Conservation (phyloP, 2,888 invertebrate species). For the Leucoma salicis region DNA sequence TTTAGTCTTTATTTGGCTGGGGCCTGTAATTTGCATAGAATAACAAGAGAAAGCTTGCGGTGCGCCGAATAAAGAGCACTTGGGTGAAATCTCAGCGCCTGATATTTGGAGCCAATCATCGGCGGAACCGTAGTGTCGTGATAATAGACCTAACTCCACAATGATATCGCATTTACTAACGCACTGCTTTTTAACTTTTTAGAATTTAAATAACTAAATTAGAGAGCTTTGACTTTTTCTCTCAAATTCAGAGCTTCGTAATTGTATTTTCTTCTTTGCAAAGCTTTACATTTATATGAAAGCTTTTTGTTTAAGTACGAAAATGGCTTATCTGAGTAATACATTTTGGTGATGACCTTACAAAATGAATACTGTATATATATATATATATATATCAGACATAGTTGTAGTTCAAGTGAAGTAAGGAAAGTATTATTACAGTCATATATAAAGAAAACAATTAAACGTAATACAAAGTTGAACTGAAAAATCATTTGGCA, state of each 20-base stretch:
- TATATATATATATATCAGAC: background rate
- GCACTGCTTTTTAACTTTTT: slow-evolving; percentile 32
- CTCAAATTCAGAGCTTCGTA: slow-evolving; percentile 11
- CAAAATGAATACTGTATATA: background rate
- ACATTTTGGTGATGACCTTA: background rate
- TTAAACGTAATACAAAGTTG: slow-evolving; percentile 9
- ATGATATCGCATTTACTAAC: slow-evolving; percentile 31
- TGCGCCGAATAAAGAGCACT: slow-evolving; percentile 53
- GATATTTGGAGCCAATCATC: slow-evolving; percentile 58
- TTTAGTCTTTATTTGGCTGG: slow-evolving; percentile 65
- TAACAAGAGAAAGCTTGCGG: slow-evolving; percentile 69
- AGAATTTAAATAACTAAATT: slow-evolving; percentile 35
- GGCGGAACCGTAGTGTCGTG: slow-evolving; percentile 34
- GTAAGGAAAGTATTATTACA: background rate
- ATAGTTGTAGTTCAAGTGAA: background rate
- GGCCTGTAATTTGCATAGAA: slow-evolving; percentile 76
- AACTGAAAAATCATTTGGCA: slow-evolving; percentile 21
- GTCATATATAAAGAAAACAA: slow-evolving; percentile 7
- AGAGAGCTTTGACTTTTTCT: slow-evolving; percentile 22
- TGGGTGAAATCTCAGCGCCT: slow-evolving; percentile 44
- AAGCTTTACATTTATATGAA: slow-evolving; percentile 16
- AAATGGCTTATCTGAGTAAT: slow-evolving; percentile 5
- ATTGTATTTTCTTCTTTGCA: slow-evolving; percentile 12
- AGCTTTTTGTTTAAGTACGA: slow-evolving; percentile 8
- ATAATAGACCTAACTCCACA: slow-evolving; percentile 36